phyloP scores from a whole-genome alignment of 2,888 invertebrate genomes.

The Marronus borbonicus region DNA sequence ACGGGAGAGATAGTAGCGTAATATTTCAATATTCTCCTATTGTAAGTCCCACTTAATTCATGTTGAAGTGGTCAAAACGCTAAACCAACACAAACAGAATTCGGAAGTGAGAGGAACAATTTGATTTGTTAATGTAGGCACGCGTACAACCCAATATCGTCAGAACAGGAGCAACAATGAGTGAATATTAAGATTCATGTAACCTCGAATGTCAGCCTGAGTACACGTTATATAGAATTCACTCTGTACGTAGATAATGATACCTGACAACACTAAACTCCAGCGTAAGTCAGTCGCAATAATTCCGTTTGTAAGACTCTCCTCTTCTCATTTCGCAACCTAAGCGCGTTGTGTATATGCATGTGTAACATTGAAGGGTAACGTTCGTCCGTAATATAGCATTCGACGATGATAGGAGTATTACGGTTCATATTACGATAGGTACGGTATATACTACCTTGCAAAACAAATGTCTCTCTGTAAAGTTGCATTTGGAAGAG shows the following conservation, averaged over 20 bases:
- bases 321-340: slow-evolving; percentile 16
- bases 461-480: background rate
- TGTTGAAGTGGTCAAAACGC: background rate
- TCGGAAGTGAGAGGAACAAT: background rate
- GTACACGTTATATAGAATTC: slow-evolving; percentile 17
- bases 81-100: slow-evolving; percentile 17
- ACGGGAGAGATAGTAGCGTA: too few species aligned
- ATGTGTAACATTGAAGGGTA: slow-evolving; percentile 31
- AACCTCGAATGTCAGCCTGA: background rate
- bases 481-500: background rate
- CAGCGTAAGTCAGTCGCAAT: slow-evolving; percentile 66
- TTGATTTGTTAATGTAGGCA: slow-evolving; percentile 17
- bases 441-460: slow-evolving; percentile 1
- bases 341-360: slow-evolving; percentile 9
- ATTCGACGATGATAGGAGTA: slow-evolving; percentile 44
- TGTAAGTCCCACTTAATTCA: too few species aligned
- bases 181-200: slow-evolving; percentile 20
- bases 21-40: too few species aligned
- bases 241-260: slow-evolving; percentile 51
- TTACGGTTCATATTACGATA: slow-evolving; percentile 16
- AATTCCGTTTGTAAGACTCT: slow-evolving; percentile 68
- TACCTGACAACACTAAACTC: slow-evolving; percentile 59
- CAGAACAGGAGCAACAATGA: background rate
- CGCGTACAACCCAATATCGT: background rate
- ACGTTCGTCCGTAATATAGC: slow-evolving; percentile 23